Percentiles rank a stretch among this genome's conserved stretches.
These are phyloP conservation scores for Lasiurus borealis DNA, from an alignment of 2,113 vertebrate genomes.

Conservation along the genomic window DNA sequence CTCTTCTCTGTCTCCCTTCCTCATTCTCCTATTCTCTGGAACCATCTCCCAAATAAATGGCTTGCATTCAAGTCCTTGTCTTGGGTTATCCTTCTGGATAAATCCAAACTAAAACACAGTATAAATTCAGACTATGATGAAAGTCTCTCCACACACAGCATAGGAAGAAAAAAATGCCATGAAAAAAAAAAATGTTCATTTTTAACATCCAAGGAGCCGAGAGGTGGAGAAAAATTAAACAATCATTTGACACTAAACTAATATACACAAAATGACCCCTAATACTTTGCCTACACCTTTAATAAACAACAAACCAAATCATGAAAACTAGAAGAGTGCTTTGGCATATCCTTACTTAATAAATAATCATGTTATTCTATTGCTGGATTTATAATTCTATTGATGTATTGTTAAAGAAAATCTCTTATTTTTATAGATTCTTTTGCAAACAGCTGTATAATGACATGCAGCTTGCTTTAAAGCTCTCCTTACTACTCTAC, in stretches of 20 bases:
- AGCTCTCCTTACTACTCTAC: not conserved
- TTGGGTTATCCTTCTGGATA: not conserved
- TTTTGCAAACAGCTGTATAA: constrained; percentile 43
- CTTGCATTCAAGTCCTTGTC: not conserved
- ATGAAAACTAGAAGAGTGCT: not conserved
- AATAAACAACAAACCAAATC: not conserved
- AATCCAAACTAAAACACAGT: not conserved
- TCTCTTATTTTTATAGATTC: not conserved
- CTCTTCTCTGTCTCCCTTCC: not conserved
- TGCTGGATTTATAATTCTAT: not conserved
- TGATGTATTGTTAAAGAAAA: not conserved
- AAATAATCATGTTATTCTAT: not conserved
- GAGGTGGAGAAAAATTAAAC: not conserved
- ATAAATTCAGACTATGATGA: not conserved
- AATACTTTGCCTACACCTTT: not conserved
- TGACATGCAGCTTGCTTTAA: not conserved
- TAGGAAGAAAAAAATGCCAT: not conserved
- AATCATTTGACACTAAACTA: not conserved
- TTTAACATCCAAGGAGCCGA: not conserved
- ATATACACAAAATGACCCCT: not conserved
- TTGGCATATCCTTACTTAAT: constrained; percentile 24
- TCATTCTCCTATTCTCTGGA: not conserved
- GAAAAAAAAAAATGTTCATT: not conserved
- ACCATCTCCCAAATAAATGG: not conserved
- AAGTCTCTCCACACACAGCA: not conserved